phyloP scores from a whole-genome alignment of 2,113 vertebrate genomes.

The Calidris pygmaea region DNA sequence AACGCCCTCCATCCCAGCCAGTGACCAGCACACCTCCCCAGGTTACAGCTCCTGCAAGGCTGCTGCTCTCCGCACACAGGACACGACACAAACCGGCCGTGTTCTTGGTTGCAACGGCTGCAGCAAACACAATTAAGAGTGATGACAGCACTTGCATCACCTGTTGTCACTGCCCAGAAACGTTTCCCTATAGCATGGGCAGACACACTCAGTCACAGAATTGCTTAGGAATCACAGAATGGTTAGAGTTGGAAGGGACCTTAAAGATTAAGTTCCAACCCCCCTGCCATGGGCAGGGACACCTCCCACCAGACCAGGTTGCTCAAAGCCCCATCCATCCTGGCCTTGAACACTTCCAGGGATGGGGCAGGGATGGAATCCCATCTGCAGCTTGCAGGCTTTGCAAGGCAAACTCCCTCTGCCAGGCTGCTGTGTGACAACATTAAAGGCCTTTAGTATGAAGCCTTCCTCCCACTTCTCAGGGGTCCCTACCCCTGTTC shows the following conservation, averaged over 20 bases:
- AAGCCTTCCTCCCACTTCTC: not conserved
- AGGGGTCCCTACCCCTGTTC: not conserved
- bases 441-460: accelerated
- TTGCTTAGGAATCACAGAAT: not conserved
- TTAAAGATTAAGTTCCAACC: no score
- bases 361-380: not conserved
- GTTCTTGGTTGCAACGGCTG: not conserved
- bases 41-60: not conserved
- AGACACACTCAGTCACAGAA: not conserved
- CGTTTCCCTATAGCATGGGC: not conserved
- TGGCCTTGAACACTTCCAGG: no score
- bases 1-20: not conserved
- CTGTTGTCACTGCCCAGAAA: not conserved
- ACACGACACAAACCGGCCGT: accelerated
- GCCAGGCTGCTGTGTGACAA: not conserved
- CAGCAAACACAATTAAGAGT: not conserved
- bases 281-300: no score
- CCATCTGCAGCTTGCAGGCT: not conserved
- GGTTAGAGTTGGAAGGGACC: no score
- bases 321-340: no score
- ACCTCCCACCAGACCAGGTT: no score
- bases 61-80: not conserved
- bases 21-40: not conserved
- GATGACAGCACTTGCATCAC: not conserved
- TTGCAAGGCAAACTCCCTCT: not conserved